phyloP scores from a whole-genome alignment of 2,113 vertebrate genomes.

The Pheucticus melanocephalus region DNA sequence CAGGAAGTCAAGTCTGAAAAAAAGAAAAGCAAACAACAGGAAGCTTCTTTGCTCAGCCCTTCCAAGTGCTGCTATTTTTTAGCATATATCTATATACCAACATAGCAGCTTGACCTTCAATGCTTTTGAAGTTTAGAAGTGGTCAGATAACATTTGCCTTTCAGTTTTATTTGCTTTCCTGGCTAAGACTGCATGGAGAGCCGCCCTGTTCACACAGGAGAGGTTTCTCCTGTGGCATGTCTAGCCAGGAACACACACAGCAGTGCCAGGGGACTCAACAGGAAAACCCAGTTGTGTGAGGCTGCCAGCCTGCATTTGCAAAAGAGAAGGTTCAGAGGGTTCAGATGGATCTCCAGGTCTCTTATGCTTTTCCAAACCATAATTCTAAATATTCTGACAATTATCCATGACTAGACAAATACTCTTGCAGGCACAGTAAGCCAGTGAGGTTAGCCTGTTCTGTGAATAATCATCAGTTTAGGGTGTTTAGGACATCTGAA shows the following conservation, averaged over 20 bases:
- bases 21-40: neutral
- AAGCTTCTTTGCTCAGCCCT: slow-evolving; percentile 4
- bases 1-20: neutral
- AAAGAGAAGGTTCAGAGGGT: neutral
- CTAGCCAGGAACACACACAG: neutral
- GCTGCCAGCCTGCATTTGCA: neutral
- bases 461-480: neutral
- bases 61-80: neutral
- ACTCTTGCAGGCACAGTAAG: neutral
- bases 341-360: neutral
- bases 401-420: neutral
- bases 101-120: neutral
- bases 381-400: neutral
- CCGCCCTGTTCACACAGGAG: neutral
- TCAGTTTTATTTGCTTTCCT: slow-evolving; percentile 10
- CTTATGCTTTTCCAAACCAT: neutral
- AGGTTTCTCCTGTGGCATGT: neutral
- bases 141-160: slow-evolving; percentile 5
- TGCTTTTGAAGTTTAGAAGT: neutral
- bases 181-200: neutral
- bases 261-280: neutral
- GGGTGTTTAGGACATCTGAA: neutral
- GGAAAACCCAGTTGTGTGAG: neutral
- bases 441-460: neutral
- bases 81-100: neutral